These are phyloP conservation scores for Venustaconcha ellipsiformis DNA, from an alignment of 1,140 invertebrate species.

Conservation along the genomic window DNA sequence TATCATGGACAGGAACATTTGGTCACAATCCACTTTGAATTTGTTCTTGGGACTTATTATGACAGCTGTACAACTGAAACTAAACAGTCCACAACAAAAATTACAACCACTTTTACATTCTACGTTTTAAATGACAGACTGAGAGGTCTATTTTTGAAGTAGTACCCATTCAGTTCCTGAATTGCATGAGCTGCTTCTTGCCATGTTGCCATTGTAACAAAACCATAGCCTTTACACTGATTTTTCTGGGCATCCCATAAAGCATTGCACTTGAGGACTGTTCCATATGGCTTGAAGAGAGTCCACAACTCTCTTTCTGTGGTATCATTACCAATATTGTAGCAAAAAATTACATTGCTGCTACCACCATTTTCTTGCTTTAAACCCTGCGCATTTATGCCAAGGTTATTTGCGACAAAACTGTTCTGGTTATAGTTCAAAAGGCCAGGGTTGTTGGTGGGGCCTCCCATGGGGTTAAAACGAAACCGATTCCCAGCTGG, in stretches of 20 bases:
- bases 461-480: constrained; percentile 39
- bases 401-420: too few species aligned
- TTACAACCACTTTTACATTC: not conserved
- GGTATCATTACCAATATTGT: constrained; percentile 65
- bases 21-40: too few species aligned
- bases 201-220: constrained; percentile 67
- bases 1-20: too few species aligned
- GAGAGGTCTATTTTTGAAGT: constrained; percentile 38
- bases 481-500: constrained; percentile 23
- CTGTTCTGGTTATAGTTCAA: too few species aligned
- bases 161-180: constrained; percentile 58
- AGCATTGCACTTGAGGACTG: constrained; percentile 62
- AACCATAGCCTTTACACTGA: constrained; percentile 64
- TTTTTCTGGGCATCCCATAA: constrained; percentile 53
- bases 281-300: constrained; percentile 63
- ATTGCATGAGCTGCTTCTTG: constrained; percentile 63
- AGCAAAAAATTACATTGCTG: constrained; percentile 54
- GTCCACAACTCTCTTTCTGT: constrained; percentile 61
- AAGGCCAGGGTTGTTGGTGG: too few species aligned
- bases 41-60: too few species aligned
- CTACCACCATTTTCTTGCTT: too few species aligned
- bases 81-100: too few species aligned
- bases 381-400: too few species aligned
- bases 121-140: constrained; percentile 27
- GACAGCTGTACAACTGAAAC: too few species aligned